Percentiles rank a stretch among this genome's conserved stretches.
Conservation (phyloP, 2,888 invertebrate genomes). For the Elaeidobius kamerunicus region DNA sequence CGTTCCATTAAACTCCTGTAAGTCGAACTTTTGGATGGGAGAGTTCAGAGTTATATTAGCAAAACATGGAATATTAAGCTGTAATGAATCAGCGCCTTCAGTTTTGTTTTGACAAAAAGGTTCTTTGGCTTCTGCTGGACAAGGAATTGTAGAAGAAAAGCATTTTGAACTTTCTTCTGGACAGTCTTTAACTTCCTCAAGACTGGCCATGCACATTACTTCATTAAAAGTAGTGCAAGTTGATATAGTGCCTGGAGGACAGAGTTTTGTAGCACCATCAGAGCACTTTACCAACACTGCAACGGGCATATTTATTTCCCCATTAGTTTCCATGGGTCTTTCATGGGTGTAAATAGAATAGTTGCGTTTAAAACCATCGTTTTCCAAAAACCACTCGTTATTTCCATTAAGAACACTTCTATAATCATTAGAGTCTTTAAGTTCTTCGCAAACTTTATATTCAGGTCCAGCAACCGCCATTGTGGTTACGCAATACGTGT, state of each 20-base stretch:
- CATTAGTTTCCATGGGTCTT: slow-evolving; percentile 40
- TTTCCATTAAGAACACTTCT: slow-evolving; percentile 34
- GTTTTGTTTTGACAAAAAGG: slow-evolving; percentile 37
- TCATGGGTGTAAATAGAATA: slow-evolving; percentile 44
- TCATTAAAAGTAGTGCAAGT: slow-evolving; percentile 44
- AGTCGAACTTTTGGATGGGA: slow-evolving; percentile 35
- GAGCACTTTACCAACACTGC: slow-evolving; percentile 42
- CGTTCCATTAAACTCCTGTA: slow-evolving; percentile 34
- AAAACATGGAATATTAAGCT: slow-evolving; percentile 42
- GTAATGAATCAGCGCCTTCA: slow-evolving; percentile 25
- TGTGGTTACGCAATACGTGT: slow-evolving; percentile 44
- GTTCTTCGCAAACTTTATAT: slow-evolving; percentile 33
- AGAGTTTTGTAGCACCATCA: slow-evolving; percentile 42
- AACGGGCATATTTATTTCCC: slow-evolving; percentile 43
- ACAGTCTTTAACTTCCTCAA: slow-evolving; percentile 37
- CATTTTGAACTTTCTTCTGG: slow-evolving; percentile 37
- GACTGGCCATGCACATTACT: slow-evolving; percentile 43
- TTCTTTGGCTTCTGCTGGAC: slow-evolving; percentile 34
- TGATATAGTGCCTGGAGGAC: slow-evolving; percentile 41
- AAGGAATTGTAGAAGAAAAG: slow-evolving; percentile 37
- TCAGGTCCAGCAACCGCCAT: slow-evolving; percentile 45
- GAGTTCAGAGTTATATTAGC: slow-evolving; percentile 43
- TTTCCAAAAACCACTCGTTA: slow-evolving; percentile 40
- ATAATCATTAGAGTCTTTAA: slow-evolving; percentile 30
- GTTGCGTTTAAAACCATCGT: slow-evolving; percentile 38